phyloP scores from a whole-genome alignment of 1,140 invertebrate genomes.

The Octopus bimaculoides region DNA sequence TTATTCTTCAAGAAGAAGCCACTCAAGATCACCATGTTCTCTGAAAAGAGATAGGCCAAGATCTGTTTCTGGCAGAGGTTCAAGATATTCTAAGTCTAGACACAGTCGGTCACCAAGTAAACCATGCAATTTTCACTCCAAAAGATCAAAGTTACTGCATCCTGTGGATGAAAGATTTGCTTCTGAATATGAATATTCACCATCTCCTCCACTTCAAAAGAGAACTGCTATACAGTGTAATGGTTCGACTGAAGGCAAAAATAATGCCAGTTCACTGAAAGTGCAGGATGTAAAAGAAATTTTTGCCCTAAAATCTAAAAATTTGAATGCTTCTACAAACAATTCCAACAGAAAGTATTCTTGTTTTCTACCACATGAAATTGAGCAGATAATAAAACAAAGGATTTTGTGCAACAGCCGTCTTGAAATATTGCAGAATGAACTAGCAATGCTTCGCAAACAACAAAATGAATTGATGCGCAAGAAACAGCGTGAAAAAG shows the following conservation, averaged over 20 bases:
- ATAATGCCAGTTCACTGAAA: background rate
- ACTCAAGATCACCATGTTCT: background rate
- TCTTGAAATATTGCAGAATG: constrained; percentile 36
- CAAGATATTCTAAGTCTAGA: too few species aligned
- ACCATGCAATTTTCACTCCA: too few species aligned
- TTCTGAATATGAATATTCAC: too few species aligned
- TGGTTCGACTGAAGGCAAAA: background rate
- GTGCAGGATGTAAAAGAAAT: background rate
- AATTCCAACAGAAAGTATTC: constrained; percentile 5
- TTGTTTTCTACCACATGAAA: constrained; percentile 23
- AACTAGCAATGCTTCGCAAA: constrained; percentile 39
- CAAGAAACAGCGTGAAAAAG: constrained; percentile 45
- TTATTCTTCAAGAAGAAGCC: background rate
- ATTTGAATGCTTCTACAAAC: background rate
- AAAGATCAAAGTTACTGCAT: too few species aligned
- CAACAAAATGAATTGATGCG: constrained; percentile 52
- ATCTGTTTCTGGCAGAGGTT: too few species aligned
- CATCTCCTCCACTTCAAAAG: background rate
- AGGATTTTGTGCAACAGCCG: constrained; percentile 28
- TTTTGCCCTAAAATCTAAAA: too few species aligned
- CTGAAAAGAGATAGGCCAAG: too few species aligned
- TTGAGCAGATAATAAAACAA: constrained; percentile 30
- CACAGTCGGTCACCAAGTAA: too few species aligned
- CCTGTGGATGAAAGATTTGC: too few species aligned
- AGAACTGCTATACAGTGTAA: background rate